Base-by-base conservation (phyloP, 2,888 invertebrate species). In the Epiblema foenella region DNA sequence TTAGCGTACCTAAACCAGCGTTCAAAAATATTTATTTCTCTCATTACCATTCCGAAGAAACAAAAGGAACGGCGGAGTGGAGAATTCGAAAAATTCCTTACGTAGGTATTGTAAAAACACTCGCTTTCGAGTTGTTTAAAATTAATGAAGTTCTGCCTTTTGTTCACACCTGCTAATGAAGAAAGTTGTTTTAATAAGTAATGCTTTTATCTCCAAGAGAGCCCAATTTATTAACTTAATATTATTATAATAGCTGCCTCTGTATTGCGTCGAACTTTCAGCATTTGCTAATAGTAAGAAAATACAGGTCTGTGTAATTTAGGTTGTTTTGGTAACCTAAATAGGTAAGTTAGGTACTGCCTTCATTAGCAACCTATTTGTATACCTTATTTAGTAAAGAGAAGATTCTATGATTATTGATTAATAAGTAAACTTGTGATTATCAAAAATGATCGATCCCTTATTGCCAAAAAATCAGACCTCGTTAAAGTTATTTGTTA, bases 151-250 rank as follows among this genome's bases (percentile, higher is more conserved):
- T 71, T 71, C 46, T 39, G 17, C 56, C 71, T 67, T 65, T 71
- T 71, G 71, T 71, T 71, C 71, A 71, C 71, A 71, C 71, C 71
- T 71, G 66, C 18, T 71, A 71, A 71, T 67, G 67, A 71, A 71
- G 60, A 71, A 71, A 71, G 71, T 71, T 71, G 56, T 66, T 62
- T 71, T 71, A 71, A 57, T 57, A 66, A 57, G 65, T 46, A 66
- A 56, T 67, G 60, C 62, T 39, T 62, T 66, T 57, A 71, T 67
- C 49, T 67, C 52, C 33, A 37, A 39, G 49, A 56, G 39, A 59
- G 68, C 68, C 60, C 54, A 60, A 52, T 70, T 70, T 59, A 60
- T 51, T 54, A 67, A 49, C 60, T 60, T 60, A 71, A 66, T 66
- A 62, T 49, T 59, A 54, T 49, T 60, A 56, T 70, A 56, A 67